Percentiles rank a stretch among this genome's conserved stretches.
Conservation (phyloP, 2,797 vertebrate species). For the Cossypha caffra region DNA sequence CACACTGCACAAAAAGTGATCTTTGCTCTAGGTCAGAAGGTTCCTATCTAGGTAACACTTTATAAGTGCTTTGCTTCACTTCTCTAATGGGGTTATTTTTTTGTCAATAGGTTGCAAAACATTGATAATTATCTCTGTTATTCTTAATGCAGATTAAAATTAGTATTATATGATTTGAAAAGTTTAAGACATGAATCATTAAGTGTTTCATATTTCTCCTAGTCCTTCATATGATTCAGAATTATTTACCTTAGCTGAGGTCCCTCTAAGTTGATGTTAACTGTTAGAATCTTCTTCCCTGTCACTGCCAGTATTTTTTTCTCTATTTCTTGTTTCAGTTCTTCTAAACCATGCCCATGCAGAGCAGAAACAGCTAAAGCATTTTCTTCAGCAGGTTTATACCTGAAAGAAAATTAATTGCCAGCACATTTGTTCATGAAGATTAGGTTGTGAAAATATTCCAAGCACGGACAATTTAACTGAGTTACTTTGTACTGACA, state of each 20-base stretch:
- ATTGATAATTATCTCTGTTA: background rate
- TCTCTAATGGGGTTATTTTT: background rate
- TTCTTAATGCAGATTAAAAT: background rate
- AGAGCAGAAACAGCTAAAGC: slow-evolving; percentile 85
- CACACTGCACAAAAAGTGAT: background rate
- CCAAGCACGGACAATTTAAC: background rate
- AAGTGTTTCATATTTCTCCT: background rate
- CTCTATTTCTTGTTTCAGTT: slow-evolving; percentile 81
- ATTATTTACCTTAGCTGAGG: slow-evolving; percentile 84
- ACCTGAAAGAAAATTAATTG: slow-evolving; percentile 68
- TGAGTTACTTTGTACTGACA: background rate
- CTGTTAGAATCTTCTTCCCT: slow-evolving; percentile 79
- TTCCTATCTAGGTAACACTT: background rate
- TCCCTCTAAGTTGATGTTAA: slow-evolving; percentile 83
- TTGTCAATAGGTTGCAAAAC: background rate
- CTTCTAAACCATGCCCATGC: slow-evolving; percentile 78
- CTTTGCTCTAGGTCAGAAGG: background rate
- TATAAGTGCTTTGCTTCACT: background rate
- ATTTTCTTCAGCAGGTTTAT: slow-evolving; percentile 69
- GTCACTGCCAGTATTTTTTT: slow-evolving; percentile 80
- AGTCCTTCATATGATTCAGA: background rate
- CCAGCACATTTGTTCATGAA: background rate
- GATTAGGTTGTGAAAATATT: background rate
- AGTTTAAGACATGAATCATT: background rate
- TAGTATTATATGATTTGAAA: background rate